Evolutionary conservation across 2,888 invertebrate genomes (phyloP), one percentile per base, ranked within the genome.

Genomic region (Drosophila nr. fundita): DNA sequence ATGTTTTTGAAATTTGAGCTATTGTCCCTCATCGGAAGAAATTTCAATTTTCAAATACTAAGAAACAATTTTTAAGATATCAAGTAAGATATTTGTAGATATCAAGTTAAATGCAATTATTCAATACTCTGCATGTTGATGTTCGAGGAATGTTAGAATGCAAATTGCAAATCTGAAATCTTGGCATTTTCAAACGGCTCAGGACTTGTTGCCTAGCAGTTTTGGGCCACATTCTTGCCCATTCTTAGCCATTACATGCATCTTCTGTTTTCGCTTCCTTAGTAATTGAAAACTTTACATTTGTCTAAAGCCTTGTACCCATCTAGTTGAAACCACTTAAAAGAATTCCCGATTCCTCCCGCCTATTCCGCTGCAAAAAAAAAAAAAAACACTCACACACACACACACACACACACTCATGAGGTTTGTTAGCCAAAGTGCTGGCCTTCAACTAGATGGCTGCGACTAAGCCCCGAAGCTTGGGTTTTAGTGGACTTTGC

Each of bases 361-460:
- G 21, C 32, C 45, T 45, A 21, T 21, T 15, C 13, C n/a, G 21
- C 42, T 27, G 5, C 2, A 7, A 40, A n/a, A 18, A 24, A 45
- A n/a, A 32, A 4, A 30, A 24, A 24, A 24, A 24, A 24, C n/a
- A n/a, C n/a, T 1, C 10, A n/a, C 32, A 24, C 36, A 45, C 10
- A 30, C 11, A 54, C 10, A 30, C 32, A 50, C 15, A 24, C 38
- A 58, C 29, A 65, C 34, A 59, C 49, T 48, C 48, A 45, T 30
- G 36, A 32, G 32, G 59, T 15, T 21, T 67, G 24, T 55, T 48
- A 66, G 66, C 67, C 68, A 55, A 68, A 68, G 68, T 54, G 68
- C 68, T 68, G 68, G 68, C 68, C 68, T 68, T 57, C 68, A 68
- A 34, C 68, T 67, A 32, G 48, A 38, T 67, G 67, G 38, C 55